Percentiles rank a stretch among this genome's conserved stretches.
Conservation (phyloP, 2,113 vertebrate species). For the Neolamprologus sp. region DNA sequence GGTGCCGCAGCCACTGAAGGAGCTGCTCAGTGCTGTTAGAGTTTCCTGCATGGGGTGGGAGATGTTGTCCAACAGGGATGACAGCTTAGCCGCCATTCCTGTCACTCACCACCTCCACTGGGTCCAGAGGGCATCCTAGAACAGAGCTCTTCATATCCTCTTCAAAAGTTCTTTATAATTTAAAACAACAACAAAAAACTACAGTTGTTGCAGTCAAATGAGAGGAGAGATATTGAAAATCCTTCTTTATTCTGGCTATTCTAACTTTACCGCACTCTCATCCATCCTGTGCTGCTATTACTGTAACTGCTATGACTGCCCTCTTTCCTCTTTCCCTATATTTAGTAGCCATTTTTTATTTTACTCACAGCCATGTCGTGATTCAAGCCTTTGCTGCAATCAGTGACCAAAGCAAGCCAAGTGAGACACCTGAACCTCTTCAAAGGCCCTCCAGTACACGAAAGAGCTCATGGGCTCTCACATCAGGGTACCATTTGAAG, state of each 20-base stretch:
- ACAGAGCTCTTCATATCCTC: not conserved
- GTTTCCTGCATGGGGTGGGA: not conserved
- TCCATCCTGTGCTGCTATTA: not conserved
- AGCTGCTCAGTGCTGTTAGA: fast-evolving
- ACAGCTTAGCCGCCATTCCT: not conserved
- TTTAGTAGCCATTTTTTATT: not conserved
- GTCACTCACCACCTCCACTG: not conserved
- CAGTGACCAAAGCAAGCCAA: conserved; percentile 10
- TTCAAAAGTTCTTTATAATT: not conserved
- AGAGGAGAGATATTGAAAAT: not conserved
- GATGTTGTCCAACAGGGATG: not conserved
- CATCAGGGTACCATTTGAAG: conserved; percentile 36
- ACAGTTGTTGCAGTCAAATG: not conserved
- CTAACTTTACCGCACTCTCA: not conserved
- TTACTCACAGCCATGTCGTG: not conserved
- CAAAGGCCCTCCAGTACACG: conserved; percentile 8
- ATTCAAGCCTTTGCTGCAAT: conserved; percentile 33
- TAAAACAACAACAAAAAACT: not conserved
- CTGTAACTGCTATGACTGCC: not conserved
- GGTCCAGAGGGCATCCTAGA: not conserved
- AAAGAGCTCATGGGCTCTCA: conserved; percentile 3
- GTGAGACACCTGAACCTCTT: conserved; percentile 25
- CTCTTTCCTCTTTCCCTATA: not conserved
- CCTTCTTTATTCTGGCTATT: not conserved
- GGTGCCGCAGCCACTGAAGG: fast-evolving